A percentile compares a stretch with the other conserved stretches of the same genome.
These are phyloP conservation scores for Salminus brasiliensis DNA, from an alignment of 2,113 vertebrate genomes.

Conservation along the genomic window DNA sequence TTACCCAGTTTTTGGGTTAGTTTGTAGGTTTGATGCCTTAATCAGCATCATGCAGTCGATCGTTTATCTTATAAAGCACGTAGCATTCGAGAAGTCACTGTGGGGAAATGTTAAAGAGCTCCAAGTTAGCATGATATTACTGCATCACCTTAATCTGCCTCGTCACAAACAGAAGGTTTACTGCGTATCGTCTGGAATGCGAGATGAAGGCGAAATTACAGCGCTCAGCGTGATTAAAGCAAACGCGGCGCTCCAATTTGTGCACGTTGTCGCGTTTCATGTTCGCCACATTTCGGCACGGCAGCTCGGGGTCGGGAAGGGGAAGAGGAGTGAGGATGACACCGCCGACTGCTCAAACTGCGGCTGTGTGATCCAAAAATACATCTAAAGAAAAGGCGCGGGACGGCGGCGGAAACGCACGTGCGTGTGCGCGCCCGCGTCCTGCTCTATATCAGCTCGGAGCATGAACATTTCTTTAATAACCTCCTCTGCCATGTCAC, in stretches of 20 bases:
- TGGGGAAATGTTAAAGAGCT: not conserved
- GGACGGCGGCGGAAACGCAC: slow-evolving; percentile 55
- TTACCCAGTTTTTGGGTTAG: not conserved
- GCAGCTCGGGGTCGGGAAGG: slow-evolving; percentile 18
- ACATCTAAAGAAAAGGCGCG: slow-evolving; percentile 68
- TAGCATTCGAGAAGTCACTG: not conserved
- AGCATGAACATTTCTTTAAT: slow-evolving; percentile 82
- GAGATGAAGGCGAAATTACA: slow-evolving; percentile 22
- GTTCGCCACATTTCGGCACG: slow-evolving; percentile 25
- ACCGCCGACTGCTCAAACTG: slow-evolving; percentile 29
- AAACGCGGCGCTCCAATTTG: not conserved
- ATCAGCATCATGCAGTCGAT: not conserved
- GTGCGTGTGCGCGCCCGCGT: slow-evolving; percentile 50
- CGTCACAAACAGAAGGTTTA: slow-evolving; percentile 30
- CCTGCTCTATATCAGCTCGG: slow-evolving; percentile 70
- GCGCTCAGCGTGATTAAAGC: slow-evolving; percentile 34
- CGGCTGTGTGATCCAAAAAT: slow-evolving; percentile 70
- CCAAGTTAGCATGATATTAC: slow-evolving; percentile 6
- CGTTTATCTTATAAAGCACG: not conserved
- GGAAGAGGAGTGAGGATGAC: slow-evolving; percentile 28
- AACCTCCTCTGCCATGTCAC: slow-evolving; percentile 70
- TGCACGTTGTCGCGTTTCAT: not conserved
- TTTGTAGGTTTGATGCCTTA: not conserved
- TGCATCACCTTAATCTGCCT: slow-evolving; percentile 21
- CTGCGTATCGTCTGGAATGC: slow-evolving; percentile 14